phyloP scores from a whole-genome alignment of 1,140 invertebrate genomes.

The Eupristina koningsbergeri region DNA sequence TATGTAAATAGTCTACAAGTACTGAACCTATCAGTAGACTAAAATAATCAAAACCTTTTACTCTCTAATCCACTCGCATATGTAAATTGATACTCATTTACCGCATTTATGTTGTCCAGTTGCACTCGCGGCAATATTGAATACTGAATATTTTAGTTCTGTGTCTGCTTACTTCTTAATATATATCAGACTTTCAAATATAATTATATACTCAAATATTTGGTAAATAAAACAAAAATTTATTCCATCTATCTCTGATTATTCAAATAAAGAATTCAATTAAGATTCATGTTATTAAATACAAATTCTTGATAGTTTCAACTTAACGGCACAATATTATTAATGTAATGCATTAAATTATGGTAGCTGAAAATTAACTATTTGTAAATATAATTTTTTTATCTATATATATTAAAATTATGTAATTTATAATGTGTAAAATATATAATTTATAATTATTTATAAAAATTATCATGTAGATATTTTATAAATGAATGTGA shows the following conservation, averaged over 20 bases:
- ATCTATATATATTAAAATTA: no score
- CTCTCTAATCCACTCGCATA: conserved; percentile 22
- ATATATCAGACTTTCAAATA: conserved; percentile 15
- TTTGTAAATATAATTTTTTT: no score
- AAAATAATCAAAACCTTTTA: conserved; percentile 39
- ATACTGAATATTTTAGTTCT: conserved; percentile 31
- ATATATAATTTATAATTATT: no score
- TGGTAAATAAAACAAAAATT: not conserved
- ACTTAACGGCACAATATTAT: not conserved
- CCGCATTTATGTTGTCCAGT: conserved; percentile 17
- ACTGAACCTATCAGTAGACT: not conserved
- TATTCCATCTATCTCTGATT: not conserved
- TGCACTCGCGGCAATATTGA: not conserved
- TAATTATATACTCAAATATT: not conserved
- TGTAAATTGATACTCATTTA: conserved; percentile 38
- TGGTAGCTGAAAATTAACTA: no score
- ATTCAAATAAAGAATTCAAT: not conserved
- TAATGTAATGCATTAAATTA: no score
- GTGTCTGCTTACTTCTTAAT: conserved; percentile 1
- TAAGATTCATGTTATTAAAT: not conserved
- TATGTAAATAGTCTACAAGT: conserved; percentile 21
- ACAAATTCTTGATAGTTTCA: not conserved
- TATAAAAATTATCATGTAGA: no score
- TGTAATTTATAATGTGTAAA: no score
- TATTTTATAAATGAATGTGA: no score